These are phyloP conservation scores for Epizoanthus illoricatus DNA, from an alignment of 92 coral and sea anemone genomes.

Conservation along the genomic window DNA sequence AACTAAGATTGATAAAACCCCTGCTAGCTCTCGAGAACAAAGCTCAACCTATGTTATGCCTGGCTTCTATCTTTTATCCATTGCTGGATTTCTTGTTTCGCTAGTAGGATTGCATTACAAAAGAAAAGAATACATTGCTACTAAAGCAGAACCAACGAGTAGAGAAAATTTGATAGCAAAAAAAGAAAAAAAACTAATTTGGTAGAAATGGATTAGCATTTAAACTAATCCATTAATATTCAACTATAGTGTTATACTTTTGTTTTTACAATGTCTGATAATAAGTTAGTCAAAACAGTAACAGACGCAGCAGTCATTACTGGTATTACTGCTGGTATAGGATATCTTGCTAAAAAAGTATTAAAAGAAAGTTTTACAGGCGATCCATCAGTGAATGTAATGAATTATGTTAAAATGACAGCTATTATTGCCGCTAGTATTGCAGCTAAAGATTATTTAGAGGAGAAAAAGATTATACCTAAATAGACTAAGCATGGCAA, in stretches of 20 bases:
- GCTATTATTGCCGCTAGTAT: slow-evolving; percentile 15
- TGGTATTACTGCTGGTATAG: background rate
- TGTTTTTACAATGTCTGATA: too few species aligned
- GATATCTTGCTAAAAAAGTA: slow-evolving; percentile 12
- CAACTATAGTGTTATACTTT: too few species aligned
- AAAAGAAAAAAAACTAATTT: slow-evolving; percentile 9
- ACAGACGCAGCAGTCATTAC: slow-evolving; percentile 13
- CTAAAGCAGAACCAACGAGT: background rate
- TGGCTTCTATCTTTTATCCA: too few species aligned
- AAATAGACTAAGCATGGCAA: slow-evolving; percentile 5
- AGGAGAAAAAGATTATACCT: slow-evolving; percentile 5
- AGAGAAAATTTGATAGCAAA: slow-evolving; percentile 1
- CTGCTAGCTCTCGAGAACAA: too few species aligned
- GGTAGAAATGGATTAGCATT: slow-evolving; percentile 25
- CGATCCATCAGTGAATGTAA: slow-evolving; percentile 19
- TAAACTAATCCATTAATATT: background rate
- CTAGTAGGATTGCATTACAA: too few species aligned
- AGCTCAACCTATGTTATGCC: too few species aligned
- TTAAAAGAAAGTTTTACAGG: slow-evolving; percentile 22
- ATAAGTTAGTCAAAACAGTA: slow-evolving; percentile 11
- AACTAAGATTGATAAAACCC: too few species aligned
- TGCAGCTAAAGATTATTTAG: slow-evolving; percentile 5
- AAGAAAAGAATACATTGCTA: background rate
- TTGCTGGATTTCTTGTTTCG: too few species aligned
- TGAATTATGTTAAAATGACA: slow-evolving; percentile 31